Evolutionary conservation across 2,888 invertebrate genomes (phyloP), one percentile per base, ranked within the genome.

Genomic region (Noctua pronuba): DNA sequence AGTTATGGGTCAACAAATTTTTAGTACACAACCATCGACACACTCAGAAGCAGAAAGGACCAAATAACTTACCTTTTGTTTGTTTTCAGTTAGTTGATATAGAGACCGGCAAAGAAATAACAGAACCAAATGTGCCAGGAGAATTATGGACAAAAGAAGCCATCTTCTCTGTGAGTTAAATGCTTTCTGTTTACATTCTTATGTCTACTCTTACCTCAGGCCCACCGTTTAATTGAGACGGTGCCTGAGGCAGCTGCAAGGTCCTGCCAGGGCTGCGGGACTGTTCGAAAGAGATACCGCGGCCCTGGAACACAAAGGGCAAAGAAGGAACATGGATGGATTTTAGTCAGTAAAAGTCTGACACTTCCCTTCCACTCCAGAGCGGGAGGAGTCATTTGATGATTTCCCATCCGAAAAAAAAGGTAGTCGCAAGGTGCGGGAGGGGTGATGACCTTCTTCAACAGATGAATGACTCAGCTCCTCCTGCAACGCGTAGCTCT

Each of bases 1-100:
- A 21, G 64, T 3, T 95, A 6, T 94, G 92, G 92, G 88, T n/a
- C n/a, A n/a, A n/a, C n/a, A n/a, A n/a, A n/a, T n/a, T n/a, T n/a
- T n/a, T n/a, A n/a, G n/a, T n/a, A n/a, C n/a, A n/a, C n/a, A n/a
- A n/a, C n/a, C n/a, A n/a, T n/a, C n/a, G n/a, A n/a, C n/a, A n/a
- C n/a, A n/a, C n/a, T n/a, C n/a, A n/a, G n/a, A n/a, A n/a, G n/a
- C 83, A 1, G 93, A 93, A 81, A 92, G 93, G 13, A 79, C 86
- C 2, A 21, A n/a, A n/a, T n/a, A n/a, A n/a, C n/a, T n/a, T n/a
- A n/a, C n/a, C 84, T n/a, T 95, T 95, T 79, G 10, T 10, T 35
- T 66, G 0, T 70, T 93, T 92, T 24, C 91, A 96, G 96, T 77
- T 96, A 18, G 91, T 95, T 0, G 93, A 96, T 80, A 91, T 92